Conservation (phyloP, 1,140 invertebrate species). For the Patella vulgata region DNA sequence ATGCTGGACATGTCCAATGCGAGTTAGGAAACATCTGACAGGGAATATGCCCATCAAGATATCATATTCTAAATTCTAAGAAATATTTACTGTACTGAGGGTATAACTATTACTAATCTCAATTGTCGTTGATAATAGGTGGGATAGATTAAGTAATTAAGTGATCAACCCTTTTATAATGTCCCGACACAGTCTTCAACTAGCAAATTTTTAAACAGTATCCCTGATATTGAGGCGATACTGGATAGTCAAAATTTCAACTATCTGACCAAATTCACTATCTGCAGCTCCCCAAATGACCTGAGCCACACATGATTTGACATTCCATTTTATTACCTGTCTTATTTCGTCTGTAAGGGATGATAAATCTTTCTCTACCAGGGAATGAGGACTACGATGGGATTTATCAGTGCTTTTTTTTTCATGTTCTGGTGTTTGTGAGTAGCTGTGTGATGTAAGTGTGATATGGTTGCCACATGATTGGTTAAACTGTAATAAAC, state of each 20-base stretch:
- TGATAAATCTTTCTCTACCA: conserved; percentile 85
- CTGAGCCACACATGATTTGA: not conserved
- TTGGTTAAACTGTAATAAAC: too few species aligned
- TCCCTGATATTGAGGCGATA: not conserved
- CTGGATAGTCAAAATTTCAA: conserved; percentile 4
- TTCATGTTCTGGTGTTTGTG: conserved; percentile 1
- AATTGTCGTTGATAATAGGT: too few species aligned
- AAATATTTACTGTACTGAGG: not conserved
- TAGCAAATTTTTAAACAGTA: conserved; percentile 2
- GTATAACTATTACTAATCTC: too few species aligned
- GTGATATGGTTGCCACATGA: conserved; percentile 5
- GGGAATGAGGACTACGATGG: conserved; percentile 79
- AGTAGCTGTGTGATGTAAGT: not conserved
- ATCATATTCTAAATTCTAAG: conserved; percentile 2
- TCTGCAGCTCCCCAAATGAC: not conserved
- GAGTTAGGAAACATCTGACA: too few species aligned
- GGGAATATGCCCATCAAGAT: not conserved
- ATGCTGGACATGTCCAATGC: too few species aligned
- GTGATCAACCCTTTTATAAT: too few species aligned
- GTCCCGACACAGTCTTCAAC: too few species aligned
- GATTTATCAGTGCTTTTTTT: not conserved
- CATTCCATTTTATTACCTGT: conserved; percentile 30
- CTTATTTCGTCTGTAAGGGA: conserved; percentile 31
- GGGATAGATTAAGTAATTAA: too few species aligned
- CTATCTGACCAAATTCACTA: not conserved